Evolutionary conservation across 2,888 invertebrate species (phyloP).

Genomic region (Graphium colonna): DNA sequence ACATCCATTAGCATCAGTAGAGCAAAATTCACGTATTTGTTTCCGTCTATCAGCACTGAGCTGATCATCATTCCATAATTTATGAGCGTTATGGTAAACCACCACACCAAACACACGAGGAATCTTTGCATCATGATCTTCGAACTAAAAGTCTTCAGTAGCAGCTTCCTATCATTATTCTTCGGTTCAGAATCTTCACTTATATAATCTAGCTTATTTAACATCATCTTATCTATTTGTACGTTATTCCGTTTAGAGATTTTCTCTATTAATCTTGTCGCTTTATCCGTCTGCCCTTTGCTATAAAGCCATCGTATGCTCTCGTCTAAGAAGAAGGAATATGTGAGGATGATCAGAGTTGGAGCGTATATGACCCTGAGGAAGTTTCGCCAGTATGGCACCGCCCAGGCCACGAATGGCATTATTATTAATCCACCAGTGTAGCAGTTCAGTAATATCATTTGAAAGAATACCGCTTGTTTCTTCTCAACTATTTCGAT

Average conservation of each 20-base stretch:
- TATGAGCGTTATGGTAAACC: conserved; percentile 70
- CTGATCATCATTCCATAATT: conserved; percentile 77
- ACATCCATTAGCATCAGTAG: conserved; percentile 69
- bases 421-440: conserved; percentile 62
- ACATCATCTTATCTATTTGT: conserved; percentile 42
- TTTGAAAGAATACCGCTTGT: conserved; percentile 61
- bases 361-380: conserved; percentile 67
- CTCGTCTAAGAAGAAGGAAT: conserved; percentile 65
- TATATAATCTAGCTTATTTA: conserved; percentile 53
- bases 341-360: conserved; percentile 57
- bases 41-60: conserved; percentile 66
- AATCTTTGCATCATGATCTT: conserved; percentile 67
- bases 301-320: conserved; percentile 72
- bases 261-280: conserved; percentile 55
- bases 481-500: conserved; percentile 70
- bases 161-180: conserved; percentile 49
- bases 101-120: conserved; percentile 67
- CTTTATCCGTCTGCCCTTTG: conserved; percentile 59
- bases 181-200: conserved; percentile 46
- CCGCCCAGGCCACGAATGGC: conserved; percentile 65
- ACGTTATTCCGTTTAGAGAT: conserved; percentile 61
- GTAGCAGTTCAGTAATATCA: conserved; percentile 69
- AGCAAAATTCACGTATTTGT: conserved; percentile 70
- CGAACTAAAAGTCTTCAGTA: conserved; percentile 63
- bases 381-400: conserved; percentile 70